Percentiles rank a stretch among this genome's conserved stretches.
Conservation (phyloP, 1,140 invertebrate species). For the Rhysida immarginata region DNA sequence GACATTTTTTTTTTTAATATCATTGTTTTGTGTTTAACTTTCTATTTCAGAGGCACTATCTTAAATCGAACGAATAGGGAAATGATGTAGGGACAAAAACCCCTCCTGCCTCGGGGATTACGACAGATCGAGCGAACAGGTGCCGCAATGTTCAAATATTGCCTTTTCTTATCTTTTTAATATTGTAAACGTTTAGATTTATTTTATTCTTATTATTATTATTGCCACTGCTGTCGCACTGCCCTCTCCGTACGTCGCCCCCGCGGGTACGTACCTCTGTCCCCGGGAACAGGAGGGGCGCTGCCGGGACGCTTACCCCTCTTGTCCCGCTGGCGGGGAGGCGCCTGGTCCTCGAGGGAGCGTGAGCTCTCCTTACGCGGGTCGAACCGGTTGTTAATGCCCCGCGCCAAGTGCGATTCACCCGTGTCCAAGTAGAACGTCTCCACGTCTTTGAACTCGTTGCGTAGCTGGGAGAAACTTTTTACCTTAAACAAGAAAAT, state of each 20-base stretch:
- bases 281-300: conserved; percentile 4
- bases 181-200: background rate
- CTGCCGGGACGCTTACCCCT: conserved; percentile 7
- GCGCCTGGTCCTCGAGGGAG: background rate
- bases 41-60: no score
- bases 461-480: conserved; percentile 77
- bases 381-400: background rate
- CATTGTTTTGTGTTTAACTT: no score
- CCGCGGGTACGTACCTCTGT: conserved; percentile 6
- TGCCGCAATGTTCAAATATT: no score
- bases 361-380: conserved; percentile 3
- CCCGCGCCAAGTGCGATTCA: background rate
- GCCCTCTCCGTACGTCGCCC: background rate
- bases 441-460: conserved; percentile 77
- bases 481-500: no score
- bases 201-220: background rate
- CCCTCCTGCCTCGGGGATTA: no score
- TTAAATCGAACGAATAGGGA: no score
- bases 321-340: background rate
- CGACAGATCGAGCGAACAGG: no score
- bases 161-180: no score
- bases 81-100: no score
- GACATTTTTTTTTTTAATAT: no score
- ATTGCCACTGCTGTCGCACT: background rate
- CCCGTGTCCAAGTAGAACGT: conserved; percentile 61